phyloP scores from a whole-genome alignment of 2,888 invertebrate genomes.

The Eupithecia subumbrata region DNA sequence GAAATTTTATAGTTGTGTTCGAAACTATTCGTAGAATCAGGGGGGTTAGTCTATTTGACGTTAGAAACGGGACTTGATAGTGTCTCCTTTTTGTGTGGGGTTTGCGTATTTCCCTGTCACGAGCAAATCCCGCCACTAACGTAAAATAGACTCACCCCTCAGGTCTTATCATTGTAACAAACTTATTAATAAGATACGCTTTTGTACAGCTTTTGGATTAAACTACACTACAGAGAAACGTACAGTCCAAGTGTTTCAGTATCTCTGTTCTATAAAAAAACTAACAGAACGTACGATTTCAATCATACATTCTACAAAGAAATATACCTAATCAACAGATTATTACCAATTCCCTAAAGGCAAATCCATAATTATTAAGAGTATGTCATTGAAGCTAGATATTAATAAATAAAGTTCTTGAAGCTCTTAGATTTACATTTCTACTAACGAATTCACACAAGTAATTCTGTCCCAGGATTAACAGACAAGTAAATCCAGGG shows the following conservation, averaged over 20 bases:
- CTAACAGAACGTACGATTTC: not conserved
- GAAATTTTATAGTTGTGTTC: not conserved
- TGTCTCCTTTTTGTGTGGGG: too few species aligned
- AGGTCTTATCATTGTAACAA: too few species aligned
- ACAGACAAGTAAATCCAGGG: constrained; percentile 15
- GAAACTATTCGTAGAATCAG: not conserved
- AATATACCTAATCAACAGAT: not conserved
- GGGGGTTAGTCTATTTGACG: too few species aligned
- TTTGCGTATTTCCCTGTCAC: too few species aligned
- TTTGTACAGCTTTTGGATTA: too few species aligned
- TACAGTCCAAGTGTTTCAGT: too few species aligned
- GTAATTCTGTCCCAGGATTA: constrained; percentile 4
- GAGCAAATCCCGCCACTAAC: too few species aligned
- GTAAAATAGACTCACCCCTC: too few species aligned
- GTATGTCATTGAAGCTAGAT: not conserved
- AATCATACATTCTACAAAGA: not conserved
- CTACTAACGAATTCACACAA: not conserved
- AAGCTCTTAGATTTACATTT: not conserved
- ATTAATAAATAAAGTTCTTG: not conserved
- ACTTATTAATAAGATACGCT: too few species aligned
- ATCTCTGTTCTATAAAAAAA: too few species aligned
- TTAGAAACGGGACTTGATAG: too few species aligned
- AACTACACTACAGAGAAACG: too few species aligned
- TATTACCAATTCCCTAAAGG: not conserved
- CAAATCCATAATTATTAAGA: not conserved